Conservation (phyloP, 2,888 invertebrate species). For the Odontomyia ornata region DNA sequence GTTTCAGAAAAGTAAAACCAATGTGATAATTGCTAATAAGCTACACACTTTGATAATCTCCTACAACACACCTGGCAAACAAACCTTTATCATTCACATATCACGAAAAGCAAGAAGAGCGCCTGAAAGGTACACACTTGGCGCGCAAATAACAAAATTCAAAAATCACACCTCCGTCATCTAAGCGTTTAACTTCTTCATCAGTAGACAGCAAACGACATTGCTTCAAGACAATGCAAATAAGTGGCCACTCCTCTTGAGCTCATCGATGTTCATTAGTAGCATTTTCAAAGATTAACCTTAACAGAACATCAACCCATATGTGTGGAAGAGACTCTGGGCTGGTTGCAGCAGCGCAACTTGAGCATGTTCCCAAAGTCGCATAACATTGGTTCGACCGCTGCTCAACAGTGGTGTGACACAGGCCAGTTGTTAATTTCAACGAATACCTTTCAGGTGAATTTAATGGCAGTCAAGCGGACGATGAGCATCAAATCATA, state of each 20-base stretch:
- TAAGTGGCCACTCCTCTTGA: conserved; percentile 26
- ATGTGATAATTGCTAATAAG: no score
- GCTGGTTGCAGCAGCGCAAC: background rate
- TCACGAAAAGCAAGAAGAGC: no score
- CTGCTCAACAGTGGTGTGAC: conserved; percentile 1
- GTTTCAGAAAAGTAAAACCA: no score
- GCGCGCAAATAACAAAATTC: no score
- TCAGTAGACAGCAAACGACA: conserved; percentile 4
- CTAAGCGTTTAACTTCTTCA: conserved; percentile 12
- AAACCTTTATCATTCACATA: no score
- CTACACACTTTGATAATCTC: no score
- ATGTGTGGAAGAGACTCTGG: background rate
- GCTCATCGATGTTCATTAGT: conserved; percentile 12
- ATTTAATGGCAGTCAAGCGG: background rate
- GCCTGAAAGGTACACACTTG: no score
- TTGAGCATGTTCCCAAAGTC: background rate
- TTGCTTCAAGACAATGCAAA: conserved; percentile 30
- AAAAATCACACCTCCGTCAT: conserved; percentile 8
- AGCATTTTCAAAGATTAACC: conserved; percentile 11
- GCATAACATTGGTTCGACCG: background rate
- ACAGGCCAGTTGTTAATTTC: conserved; percentile 20
- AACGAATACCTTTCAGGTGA: conserved; percentile 22
- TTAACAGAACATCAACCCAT: conserved; percentile 7
- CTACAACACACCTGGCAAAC: no score
- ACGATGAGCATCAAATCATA: conserved; percentile 23